Percentiles rank a stretch among this genome's conserved stretches.
Evolutionary conservation across 1,140 invertebrate species (phyloP).

Genomic region (Arctopsyche grandis): DNA sequence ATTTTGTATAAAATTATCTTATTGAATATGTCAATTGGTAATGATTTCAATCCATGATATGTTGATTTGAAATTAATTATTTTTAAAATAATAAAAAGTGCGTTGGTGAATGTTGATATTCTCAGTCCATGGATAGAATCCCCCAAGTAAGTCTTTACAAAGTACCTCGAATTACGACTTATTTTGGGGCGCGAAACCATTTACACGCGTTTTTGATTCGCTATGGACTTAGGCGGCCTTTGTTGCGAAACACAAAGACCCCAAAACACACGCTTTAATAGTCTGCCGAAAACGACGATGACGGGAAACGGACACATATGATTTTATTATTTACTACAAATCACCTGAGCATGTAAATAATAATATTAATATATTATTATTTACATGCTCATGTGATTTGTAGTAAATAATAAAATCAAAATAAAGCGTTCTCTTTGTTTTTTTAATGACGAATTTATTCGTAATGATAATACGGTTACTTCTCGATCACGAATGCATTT

Average conservation of each 20-base stretch:
- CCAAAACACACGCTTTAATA: slow-evolving; percentile 41
- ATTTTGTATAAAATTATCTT: too few species aligned
- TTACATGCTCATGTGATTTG: too few species aligned
- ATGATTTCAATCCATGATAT: too few species aligned
- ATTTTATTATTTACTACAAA: slow-evolving; percentile 4
- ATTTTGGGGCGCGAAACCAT: slow-evolving; percentile 46
- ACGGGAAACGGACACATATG: slow-evolving; percentile 4
- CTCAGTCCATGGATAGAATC: not conserved
- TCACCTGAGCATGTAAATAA: not conserved
- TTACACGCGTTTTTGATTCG: slow-evolving; percentile 54
- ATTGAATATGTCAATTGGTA: too few species aligned
- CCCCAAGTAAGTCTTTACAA: slow-evolving; percentile 35
- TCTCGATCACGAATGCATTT: not conserved
- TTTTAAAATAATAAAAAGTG: too few species aligned
- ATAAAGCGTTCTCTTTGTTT: too few species aligned
- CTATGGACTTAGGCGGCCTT: slow-evolving; percentile 43
- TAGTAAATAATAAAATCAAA: too few species aligned
- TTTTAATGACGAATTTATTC: not conserved
- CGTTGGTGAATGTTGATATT: too few species aligned
- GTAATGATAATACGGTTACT: not conserved
- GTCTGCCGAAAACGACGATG: not conserved
- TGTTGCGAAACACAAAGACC: slow-evolving; percentile 39
- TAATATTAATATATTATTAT: not conserved
- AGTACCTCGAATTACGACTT: slow-evolving; percentile 44
- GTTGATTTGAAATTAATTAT: too few species aligned